Conservation (phyloP, 1,140 invertebrate species). For the Philotrypesis tridentata region DNA sequence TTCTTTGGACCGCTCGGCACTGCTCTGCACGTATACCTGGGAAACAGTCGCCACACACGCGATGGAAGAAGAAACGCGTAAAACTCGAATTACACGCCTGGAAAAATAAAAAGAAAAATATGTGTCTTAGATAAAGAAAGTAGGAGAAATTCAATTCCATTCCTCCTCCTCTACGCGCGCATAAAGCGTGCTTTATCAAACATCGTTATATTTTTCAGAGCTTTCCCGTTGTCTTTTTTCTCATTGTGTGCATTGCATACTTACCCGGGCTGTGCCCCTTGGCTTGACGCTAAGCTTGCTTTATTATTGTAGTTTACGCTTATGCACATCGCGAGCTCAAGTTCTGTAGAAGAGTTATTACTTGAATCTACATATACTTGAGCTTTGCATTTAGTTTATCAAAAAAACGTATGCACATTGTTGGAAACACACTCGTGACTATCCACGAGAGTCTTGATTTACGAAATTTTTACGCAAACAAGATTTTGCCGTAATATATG, state of each 20-base stretch:
- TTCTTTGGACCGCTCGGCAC: background rate
- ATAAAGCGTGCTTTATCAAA: background rate
- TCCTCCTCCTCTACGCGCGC: background rate
- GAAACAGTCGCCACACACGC: background rate
- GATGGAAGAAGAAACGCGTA: background rate
- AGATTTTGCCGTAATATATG: no score
- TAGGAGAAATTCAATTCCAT: background rate
- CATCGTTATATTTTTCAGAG: background rate
- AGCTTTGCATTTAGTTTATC: background rate
- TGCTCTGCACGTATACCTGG: no score
- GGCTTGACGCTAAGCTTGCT: conserved; percentile 12
- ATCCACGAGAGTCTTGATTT: no score
- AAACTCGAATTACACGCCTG: background rate
- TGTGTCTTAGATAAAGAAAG: background rate
- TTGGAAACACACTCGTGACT: background rate
- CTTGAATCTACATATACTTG: conserved; percentile 3
- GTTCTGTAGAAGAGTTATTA: background rate
- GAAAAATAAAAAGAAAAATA: background rate
- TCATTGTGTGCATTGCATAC: background rate
- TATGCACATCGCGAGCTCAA: background rate
- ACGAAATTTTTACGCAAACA: background rate
- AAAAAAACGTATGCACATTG: background rate
- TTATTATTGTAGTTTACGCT: conserved; percentile 9
- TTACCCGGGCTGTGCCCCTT: background rate
- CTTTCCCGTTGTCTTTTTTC: background rate